Conservation (phyloP, 2,797 vertebrate genomes). For the Brotula barbata region DNA sequence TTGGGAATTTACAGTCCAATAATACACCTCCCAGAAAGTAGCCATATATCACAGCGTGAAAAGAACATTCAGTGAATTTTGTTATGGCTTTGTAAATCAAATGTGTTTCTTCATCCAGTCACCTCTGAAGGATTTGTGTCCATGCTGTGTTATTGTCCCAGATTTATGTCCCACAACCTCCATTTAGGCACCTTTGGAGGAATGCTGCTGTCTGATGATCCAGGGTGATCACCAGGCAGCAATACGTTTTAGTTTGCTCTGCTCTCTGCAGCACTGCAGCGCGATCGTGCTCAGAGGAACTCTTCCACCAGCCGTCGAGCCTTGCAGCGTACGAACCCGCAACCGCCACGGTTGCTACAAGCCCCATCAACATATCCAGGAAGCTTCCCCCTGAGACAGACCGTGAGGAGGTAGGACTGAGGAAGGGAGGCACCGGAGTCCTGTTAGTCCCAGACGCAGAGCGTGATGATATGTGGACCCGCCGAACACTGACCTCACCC, state of each 20-base stretch:
- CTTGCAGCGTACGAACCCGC: constrained; percentile 22
- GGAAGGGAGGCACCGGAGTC: constrained; percentile 14
- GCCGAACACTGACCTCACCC: constrained; percentile 41
- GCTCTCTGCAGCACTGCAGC: constrained; percentile 73
- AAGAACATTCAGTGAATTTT: constrained; percentile 19
- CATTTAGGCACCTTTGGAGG: constrained; percentile 38
- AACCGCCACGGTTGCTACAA: constrained; percentile 26
- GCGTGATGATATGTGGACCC: constrained; percentile 47
- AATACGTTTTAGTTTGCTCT: constrained; percentile 64
- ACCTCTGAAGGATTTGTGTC: constrained; percentile 35
- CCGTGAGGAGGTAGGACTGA: constrained; percentile 27
- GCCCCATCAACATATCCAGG: constrained; percentile 24
- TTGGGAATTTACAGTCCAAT: constrained; percentile 54
- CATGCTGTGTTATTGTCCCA: constrained; percentile 30
- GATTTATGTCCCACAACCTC: constrained; percentile 45
- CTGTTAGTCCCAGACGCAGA: constrained; percentile 29
- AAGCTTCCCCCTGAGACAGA: constrained; percentile 36
- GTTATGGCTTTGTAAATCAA: constrained; percentile 25
- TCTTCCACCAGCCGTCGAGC: constrained; percentile 57
- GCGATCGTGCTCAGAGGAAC: constrained; percentile 73
- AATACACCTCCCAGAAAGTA: constrained; percentile 50
- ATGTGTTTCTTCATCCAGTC: constrained; percentile 32
- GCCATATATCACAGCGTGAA: constrained; percentile 47
- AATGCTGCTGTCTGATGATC: constrained; percentile 55
- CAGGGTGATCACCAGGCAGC: constrained; percentile 49